Evolutionary conservation across 2,888 invertebrate species (phyloP).

Genomic region (Adineta ricciae): DNA sequence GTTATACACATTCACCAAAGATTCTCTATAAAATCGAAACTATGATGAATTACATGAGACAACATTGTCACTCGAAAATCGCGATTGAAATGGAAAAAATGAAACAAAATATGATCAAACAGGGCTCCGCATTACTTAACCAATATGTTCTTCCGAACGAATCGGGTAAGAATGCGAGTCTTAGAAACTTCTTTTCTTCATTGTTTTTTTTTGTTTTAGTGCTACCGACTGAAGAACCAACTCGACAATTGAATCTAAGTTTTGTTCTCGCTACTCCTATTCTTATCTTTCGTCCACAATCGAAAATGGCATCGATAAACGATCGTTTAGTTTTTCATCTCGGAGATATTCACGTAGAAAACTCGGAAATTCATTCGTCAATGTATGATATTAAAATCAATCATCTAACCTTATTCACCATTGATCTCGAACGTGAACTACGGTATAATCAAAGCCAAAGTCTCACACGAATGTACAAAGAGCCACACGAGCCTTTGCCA

Average conservation of each 20-base stretch:
- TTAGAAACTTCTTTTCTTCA: no score
- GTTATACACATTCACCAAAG: slow-evolving; percentile 27
- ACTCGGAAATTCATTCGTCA: background rate
- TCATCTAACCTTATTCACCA: background rate
- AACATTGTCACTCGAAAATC: slow-evolving; percentile 10
- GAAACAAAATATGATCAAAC: slow-evolving; percentile 23
- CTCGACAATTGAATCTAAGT: background rate
- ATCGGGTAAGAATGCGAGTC: background rate
- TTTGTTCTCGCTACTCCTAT: slow-evolving; percentile 10
- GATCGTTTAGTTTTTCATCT: background rate
- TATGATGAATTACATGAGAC: background rate
- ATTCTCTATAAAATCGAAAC: slow-evolving; percentile 23
- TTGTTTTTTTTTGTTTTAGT: background rate
- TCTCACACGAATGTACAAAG: background rate
- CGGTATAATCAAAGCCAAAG: background rate
- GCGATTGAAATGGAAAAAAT: slow-evolving; percentile 21
- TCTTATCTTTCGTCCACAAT: background rate
- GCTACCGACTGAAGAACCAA: background rate
- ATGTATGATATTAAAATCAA: background rate
- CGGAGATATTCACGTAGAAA: slow-evolving; percentile 2
- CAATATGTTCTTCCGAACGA: slow-evolving; percentile 16
- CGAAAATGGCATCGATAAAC: background rate
- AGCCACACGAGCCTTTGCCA: background rate
- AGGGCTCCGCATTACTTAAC: slow-evolving; percentile 24
- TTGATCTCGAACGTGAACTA: slow-evolving; percentile 17